Conservation (phyloP, 1,140 invertebrate genomes). For the Cherax quadricarinatus region DNA sequence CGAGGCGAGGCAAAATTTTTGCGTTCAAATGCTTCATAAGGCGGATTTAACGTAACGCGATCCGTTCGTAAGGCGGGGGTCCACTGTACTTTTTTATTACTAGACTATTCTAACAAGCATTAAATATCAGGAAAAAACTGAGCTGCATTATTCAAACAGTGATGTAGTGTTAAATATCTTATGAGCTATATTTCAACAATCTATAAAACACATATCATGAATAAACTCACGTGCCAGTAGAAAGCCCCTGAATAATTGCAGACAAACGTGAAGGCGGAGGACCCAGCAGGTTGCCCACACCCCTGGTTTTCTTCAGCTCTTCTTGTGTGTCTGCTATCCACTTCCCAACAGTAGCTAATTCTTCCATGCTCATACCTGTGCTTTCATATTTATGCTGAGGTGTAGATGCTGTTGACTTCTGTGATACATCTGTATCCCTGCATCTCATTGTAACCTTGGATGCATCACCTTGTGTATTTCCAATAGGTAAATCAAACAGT, state of each 20-base stretch:
- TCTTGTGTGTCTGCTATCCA: neutral
- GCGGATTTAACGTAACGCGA: no score
- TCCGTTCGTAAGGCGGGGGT: no score
- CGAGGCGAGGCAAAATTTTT: no score
- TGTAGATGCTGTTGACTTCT: neutral
- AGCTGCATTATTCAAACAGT: no score
- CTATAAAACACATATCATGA: neutral
- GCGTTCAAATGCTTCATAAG: no score
- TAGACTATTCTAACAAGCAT: no score
- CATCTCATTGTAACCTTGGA: neutral
- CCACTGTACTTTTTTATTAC: no score
- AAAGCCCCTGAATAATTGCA: neutral
- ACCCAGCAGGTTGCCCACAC: neutral
- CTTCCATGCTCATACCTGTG: neutral
- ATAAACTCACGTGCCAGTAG: neutral
- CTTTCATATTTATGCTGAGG: neutral
- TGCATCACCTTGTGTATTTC: neutral
- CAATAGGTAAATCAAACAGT: neutral
- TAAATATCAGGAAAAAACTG: no score
- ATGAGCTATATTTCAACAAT: no score
- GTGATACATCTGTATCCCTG: neutral
- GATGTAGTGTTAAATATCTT: no score
- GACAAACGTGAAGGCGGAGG: neutral
- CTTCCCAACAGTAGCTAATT: neutral
- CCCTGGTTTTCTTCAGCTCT: neutral